Evolutionary conservation across 2,888 invertebrate species (phyloP), one percentile per base, ranked within the genome.

Genomic region (Macrophya alboannulata): DNA sequence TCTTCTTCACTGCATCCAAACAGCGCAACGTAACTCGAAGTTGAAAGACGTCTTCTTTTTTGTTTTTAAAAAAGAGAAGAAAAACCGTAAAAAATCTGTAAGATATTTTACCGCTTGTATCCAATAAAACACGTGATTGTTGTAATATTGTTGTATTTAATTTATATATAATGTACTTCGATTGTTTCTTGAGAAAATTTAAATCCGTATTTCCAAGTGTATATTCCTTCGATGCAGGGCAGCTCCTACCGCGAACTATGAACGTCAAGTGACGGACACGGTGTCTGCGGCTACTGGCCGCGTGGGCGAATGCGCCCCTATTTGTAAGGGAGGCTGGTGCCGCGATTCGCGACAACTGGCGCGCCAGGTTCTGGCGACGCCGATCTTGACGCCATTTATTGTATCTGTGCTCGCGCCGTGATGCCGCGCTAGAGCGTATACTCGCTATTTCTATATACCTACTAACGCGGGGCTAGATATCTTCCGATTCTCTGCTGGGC

Each of bases 321-420:
- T 90, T 89, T 90, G 90, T 90, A 90, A 90, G 89, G 90, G 89
- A 88, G 86, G 88, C 86, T 87, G 83, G 84, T 74, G 88, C 89
- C 88, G 90, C 90, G 90, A 90, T 91, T 87, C 89, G 89, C 89
- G 89, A 89, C 89, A 88, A 88, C 87, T 88, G 89, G 89, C 90
- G 89, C 90, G 89, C 88, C 89, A 86, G 89, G 87, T 89, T 89
- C 89, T 90, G 91, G 91, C 92, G 92, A 91, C 92, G 91, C 89
- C 88, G 91, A 89, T 91, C 91, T 91, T 91, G 91, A 91, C 91
- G 91, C 91, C 91, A 89, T 89, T 91, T 89, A 89, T 88, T 88
- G 89, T 89, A 89, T 88, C 88, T 89, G 68, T 86, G 83, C 85
- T 86, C 85, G 55, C 62, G 84, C 84, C 84, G 84, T 68, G 86